Evolutionary conservation across 2,797 vertebrate species (phyloP).

Genomic region (Ataeniobius toweri): DNA sequence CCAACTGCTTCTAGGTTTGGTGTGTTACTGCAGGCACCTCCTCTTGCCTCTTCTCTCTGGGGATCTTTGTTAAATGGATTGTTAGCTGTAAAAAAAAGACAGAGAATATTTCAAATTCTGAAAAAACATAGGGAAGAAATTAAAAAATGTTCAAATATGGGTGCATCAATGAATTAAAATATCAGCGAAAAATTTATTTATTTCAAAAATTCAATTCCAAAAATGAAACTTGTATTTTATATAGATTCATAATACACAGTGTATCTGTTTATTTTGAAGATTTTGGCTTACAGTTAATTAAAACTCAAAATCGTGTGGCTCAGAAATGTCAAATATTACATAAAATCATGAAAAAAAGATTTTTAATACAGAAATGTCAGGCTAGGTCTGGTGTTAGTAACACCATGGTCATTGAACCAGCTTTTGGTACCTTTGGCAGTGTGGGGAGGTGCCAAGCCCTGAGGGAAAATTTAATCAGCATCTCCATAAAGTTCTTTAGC

Average conservation of each 20-base stretch:
- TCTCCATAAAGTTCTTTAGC: background rate
- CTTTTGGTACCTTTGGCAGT: background rate
- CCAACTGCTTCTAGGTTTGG: constrained; percentile 31
- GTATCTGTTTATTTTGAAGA: background rate
- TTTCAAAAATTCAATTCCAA: background rate
- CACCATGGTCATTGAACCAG: background rate
- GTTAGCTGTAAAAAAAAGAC: constrained; percentile 57
- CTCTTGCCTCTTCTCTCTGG: constrained; percentile 59
- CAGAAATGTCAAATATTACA: too few relatives aligned
- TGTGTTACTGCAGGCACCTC: constrained; percentile 35
- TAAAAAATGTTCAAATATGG: constrained; percentile 33
- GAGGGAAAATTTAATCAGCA: background rate
- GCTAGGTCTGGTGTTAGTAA: background rate
- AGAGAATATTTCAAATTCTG: constrained; percentile 36
- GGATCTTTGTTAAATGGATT: constrained; percentile 66
- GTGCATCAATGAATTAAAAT: constrained; percentile 24
- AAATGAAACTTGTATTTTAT: background rate
- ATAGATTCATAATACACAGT: background rate
- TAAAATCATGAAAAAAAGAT: background rate
- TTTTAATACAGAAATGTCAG: background rate
- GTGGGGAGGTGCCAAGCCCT: background rate
- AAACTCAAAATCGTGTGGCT: too few relatives aligned
- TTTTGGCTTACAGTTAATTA: background rate
- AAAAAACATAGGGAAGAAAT: constrained; percentile 9
- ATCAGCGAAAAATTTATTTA: background rate